Base-by-base conservation (phyloP, 2,113 vertebrate species). In the Notechis scutatus region DNA sequence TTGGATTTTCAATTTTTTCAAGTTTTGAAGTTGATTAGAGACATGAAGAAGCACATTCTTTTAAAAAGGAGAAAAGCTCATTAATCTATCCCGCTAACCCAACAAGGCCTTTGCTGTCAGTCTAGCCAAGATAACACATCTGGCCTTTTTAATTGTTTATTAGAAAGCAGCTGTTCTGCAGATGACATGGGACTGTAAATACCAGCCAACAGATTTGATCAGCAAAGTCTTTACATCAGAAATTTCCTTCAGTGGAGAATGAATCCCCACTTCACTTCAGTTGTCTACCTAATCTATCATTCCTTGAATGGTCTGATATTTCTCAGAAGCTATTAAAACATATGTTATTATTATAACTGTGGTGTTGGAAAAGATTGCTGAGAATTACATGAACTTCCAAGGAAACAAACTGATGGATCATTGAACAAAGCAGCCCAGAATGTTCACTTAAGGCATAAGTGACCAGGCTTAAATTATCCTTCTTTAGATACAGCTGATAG, bases 121-220 rank as follows among this genome's bases (percentile, higher is more conserved):
- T 50, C 34, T 90, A 74, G 29, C 61, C 90, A 90, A 90, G 90
- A 54, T 54, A 90, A 74, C 45, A 90, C 90, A 90, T 91, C 90
- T 91, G 90, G 90, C 61, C 29, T 74, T 81, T 52, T 39, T 14
- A 21, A 34, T 74, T 74, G 64, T 74, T 90, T 74, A 69, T 47
- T 91, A 39, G 45, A 54, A 91, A 50, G 6, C 90, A 81, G 90
- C 47, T 91, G 90, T 54, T 74, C 61, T 54, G 20, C 20, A 74
- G 89, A 34, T 90, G 52, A 52, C 55, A 57, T n/a, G 20, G 29
- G 21, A 11, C 23, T 0, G 47, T 69, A 74, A 64, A 45, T 69
- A n/a, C 11, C 61, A 74, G 52, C 47, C n/a, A 2, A 23, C n/a
- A 21, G 89, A 74, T 54, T 54, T 47, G 20, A 90, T 69, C 69